Evolutionary conservation across 2,888 invertebrate genomes (phyloP).

Genomic region (Philonicus albiceps): DNA sequence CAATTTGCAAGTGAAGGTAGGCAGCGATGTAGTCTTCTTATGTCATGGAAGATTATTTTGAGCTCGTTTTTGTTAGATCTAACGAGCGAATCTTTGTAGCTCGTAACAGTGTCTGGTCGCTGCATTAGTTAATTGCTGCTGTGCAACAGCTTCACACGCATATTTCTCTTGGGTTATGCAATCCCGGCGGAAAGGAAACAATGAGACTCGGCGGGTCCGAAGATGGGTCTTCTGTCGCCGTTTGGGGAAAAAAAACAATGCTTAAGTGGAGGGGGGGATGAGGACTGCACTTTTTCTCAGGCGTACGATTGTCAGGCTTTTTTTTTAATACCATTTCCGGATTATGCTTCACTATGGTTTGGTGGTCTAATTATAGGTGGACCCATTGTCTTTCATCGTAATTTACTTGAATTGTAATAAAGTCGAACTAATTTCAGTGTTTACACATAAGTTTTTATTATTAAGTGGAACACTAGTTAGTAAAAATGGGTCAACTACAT

Average conservation of each 20-base stretch:
- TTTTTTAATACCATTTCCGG: neutral
- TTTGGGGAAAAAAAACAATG: neutral
- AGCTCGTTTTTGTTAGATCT: neutral
- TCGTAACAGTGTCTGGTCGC: neutral
- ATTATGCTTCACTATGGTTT: neutral
- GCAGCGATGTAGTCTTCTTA: neutral
- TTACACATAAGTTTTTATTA: neutral
- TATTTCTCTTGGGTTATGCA: neutral
- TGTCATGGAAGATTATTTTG: constrained; percentile 2
- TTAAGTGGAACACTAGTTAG: neutral
- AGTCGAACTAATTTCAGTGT: neutral
- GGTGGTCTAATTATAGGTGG: neutral
- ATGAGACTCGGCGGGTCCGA: neutral
- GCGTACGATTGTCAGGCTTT: neutral
- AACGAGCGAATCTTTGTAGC: neutral
- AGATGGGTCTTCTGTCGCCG: neutral
- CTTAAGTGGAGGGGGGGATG: neutral
- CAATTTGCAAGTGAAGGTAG: constrained; percentile 10
- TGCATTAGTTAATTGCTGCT: constrained; percentile 17
- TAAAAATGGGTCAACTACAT: too few relatives aligned
- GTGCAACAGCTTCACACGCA: constrained; percentile 12
- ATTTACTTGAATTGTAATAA: neutral
- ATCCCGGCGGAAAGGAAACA: neutral
- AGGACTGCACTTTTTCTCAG: neutral
- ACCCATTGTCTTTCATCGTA: neutral